A percentile compares a stretch with the other conserved stretches of the same genome.
These are phyloP conservation scores for Helobdella robusta DNA, from an alignment of 2,888 invertebrate genomes.

Conservation along the genomic window DNA sequence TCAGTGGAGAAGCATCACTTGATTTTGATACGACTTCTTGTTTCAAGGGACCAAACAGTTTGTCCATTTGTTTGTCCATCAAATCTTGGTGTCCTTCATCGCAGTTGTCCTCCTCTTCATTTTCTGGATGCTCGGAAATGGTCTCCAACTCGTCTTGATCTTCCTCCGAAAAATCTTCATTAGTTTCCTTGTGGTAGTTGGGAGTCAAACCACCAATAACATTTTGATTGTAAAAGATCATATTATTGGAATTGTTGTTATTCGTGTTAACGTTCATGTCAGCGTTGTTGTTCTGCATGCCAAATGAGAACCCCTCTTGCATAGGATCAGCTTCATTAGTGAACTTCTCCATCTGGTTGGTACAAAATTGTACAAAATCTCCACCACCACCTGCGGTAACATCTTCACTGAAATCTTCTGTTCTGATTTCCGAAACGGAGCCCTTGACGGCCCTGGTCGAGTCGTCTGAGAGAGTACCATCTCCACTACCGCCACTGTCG, in stretches of 20 bases:
- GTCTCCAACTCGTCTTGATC: constrained; percentile 24
- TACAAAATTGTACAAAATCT: constrained; percentile 18
- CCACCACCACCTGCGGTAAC: neutral
- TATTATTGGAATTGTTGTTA: constrained; percentile 9
- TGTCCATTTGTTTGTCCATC: too few species aligned
- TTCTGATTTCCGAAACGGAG: constrained; percentile 2
- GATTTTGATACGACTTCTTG: too few species aligned
- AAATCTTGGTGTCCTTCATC: too few species aligned
- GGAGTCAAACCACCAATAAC: too few species aligned
- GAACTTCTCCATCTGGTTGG: constrained; percentile 18
- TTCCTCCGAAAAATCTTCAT: constrained; percentile 19
- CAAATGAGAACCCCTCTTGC: constrained; percentile 7
- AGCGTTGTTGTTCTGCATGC: neutral
- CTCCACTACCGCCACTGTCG: neutral
- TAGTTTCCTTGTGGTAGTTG: constrained; percentile 1
- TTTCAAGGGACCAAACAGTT: too few species aligned
- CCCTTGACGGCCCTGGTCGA: constrained; percentile 5
- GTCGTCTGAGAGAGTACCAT: neutral
- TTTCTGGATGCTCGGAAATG: constrained; percentile 21
- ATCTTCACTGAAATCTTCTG: constrained; percentile 1
- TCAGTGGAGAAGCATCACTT: too few species aligned
- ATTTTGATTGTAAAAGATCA: constrained; percentile 17
- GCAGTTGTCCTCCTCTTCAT: constrained; percentile 18
- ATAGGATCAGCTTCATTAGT: constrained; percentile 13
- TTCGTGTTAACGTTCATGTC: constrained; percentile 8